phyloP scores from a whole-genome alignment of 2,113 vertebrate genomes.

The Indicator maculatus region DNA sequence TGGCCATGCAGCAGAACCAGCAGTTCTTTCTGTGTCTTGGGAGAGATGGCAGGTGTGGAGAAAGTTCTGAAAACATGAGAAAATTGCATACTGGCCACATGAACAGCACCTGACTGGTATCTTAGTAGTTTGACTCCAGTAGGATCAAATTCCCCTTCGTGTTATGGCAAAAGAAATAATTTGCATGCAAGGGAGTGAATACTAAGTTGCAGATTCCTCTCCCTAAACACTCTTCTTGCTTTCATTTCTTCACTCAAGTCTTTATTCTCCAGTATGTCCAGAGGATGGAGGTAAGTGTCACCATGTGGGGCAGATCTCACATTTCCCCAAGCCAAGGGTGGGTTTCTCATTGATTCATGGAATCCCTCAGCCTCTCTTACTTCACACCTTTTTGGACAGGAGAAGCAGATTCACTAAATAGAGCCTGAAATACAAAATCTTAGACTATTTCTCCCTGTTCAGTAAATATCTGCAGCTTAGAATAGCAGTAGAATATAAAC shows the following conservation, averaged over 20 bases:
- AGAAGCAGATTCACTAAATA: background rate
- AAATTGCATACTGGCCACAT: background rate
- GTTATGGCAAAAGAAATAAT: background rate
- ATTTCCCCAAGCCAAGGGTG: background rate
- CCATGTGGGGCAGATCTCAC: background rate
- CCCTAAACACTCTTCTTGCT: background rate
- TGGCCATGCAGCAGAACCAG: background rate
- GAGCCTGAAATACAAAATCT: background rate
- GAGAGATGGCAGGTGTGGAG: background rate
- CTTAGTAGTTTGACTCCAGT: background rate
- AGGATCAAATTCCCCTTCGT: background rate
- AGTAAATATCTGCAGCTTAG: background rate
- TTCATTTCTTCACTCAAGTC: background rate
- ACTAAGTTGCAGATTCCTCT: background rate
- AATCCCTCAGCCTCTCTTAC: background rate
- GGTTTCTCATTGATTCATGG: background rate
- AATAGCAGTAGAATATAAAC: conserved; percentile 6
- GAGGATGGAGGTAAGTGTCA: background rate
- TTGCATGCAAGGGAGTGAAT: background rate
- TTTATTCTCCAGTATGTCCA: background rate
- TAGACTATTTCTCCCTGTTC: background rate
- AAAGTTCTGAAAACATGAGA: background rate
- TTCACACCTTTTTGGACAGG: background rate
- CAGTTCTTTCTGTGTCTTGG: rapidly evolving
- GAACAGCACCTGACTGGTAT: background rate